These are phyloP conservation scores for Osmerus mordax DNA, from an alignment of 2,113 vertebrate genomes.

Conservation along the genomic window DNA sequence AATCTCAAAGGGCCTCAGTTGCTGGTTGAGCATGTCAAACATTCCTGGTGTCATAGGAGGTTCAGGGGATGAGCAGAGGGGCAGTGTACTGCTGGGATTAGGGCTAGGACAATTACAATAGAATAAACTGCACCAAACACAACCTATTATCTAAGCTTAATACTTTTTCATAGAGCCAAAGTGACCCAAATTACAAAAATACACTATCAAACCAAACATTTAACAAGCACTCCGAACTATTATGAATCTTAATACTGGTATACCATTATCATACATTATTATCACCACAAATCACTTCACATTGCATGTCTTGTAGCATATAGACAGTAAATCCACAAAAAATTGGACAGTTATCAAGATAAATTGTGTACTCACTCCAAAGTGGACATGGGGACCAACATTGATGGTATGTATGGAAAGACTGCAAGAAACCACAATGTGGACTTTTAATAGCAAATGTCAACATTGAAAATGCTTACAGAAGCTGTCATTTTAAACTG, in stretches of 20 bases:
- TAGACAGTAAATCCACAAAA: not conserved
- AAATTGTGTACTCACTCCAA: slow-evolving; percentile 80
- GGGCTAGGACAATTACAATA: slow-evolving; percentile 20
- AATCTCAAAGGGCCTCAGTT: slow-evolving; percentile 84
- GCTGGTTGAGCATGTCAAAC: slow-evolving; percentile 87
- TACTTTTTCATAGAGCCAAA: too few species aligned
- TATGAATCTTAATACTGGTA: not conserved
- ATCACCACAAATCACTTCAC: too few species aligned
- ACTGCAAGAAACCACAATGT: slow-evolving; percentile 47
- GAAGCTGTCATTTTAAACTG: not conserved
- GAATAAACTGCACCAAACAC: too few species aligned
- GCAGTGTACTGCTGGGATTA: slow-evolving; percentile 71
- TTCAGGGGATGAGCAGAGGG: slow-evolving; percentile 81
- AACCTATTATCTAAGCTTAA: too few species aligned
- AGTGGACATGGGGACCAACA: slow-evolving; percentile 89
- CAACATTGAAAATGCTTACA: not conserved
- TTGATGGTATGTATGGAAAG: slow-evolving; percentile 82
- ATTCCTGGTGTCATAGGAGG: slow-evolving; percentile 93
- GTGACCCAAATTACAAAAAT: not conserved
- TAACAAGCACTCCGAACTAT: too few species aligned
- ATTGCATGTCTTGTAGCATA: too few species aligned
- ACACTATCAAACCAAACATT: not conserved
- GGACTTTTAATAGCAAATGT: not conserved
- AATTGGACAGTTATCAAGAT: not conserved
- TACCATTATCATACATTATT: not conserved